Evolutionary conservation across 2,888 invertebrate species (phyloP).

Genomic region (Pollenia amentaria): DNA sequence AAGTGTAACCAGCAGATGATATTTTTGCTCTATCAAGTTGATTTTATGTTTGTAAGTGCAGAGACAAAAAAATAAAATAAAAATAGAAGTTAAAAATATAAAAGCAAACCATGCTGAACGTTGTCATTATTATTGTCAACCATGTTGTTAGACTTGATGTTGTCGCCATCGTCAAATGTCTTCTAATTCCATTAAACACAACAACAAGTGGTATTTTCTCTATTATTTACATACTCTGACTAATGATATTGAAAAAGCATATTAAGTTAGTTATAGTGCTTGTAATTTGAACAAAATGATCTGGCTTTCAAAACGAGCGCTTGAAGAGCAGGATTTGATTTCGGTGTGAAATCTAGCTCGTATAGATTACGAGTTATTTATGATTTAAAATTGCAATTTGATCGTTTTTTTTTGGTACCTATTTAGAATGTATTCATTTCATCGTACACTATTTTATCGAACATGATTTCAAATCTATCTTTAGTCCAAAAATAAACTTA

Average conservation of each 20-base stretch:
- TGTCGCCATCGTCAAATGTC: constrained; percentile 70
- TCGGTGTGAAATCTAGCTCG: too few species aligned
- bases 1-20: constrained; percentile 41
- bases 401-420: too few species aligned
- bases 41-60: constrained; percentile 1
- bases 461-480: too few species aligned
- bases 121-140: constrained; percentile 65
- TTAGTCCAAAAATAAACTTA: too few species aligned
- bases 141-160: constrained; percentile 68
- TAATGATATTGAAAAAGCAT: background rate
- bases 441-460: too few species aligned
- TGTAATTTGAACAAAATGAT: too few species aligned
- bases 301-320: too few species aligned
- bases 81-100: constrained; percentile 43
- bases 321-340: too few species aligned
- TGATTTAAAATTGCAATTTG: too few species aligned
- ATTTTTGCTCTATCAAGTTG: constrained; percentile 12
- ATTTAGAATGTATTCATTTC: too few species aligned
- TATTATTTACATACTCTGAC: background rate
- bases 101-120: constrained; percentile 68
- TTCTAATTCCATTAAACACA: constrained; percentile 76
- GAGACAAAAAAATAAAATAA: background rate
- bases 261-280: background rate
- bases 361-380: too few species aligned
- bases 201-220: constrained; percentile 43